Conservation (phyloP, 1,140 invertebrate species). For the Rhopalosiphum maidis region DNA sequence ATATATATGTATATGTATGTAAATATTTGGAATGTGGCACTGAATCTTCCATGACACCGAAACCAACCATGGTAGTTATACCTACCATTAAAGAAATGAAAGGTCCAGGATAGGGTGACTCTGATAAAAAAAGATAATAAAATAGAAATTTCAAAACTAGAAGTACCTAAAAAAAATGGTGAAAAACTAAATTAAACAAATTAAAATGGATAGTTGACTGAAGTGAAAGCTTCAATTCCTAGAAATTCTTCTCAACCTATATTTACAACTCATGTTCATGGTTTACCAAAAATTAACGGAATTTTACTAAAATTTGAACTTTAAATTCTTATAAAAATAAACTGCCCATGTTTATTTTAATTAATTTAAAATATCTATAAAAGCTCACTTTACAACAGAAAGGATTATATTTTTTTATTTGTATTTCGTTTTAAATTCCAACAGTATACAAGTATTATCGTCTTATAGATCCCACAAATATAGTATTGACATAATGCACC, state of each 20-base stretch:
- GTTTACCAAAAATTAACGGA: conserved; percentile 84
- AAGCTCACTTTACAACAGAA: too few relatives aligned
- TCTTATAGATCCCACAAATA: too few relatives aligned
- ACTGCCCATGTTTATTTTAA: too few relatives aligned
- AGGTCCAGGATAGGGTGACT: conserved; percentile 70
- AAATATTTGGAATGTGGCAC: conserved; percentile 65
- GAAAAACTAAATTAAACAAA: conserved; percentile 62
- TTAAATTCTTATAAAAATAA: too few relatives aligned
- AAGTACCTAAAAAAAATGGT: conserved; percentile 55
- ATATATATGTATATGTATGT: neutral
- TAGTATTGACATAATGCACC: too few relatives aligned
- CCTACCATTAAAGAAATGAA: conserved; percentile 87
- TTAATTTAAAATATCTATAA: too few relatives aligned
- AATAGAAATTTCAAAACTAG: conserved; percentile 54
- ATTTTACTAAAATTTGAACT: too few relatives aligned
- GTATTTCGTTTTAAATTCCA: too few relatives aligned
- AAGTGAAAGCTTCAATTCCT: conserved; percentile 65
- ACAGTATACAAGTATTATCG: too few relatives aligned
- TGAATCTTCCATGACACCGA: conserved; percentile 72
- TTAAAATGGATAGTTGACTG: conserved; percentile 60
- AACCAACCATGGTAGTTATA: conserved; percentile 83
- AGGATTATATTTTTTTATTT: too few relatives aligned
- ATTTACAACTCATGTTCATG: conserved; percentile 79
- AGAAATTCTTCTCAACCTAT: conserved; percentile 84
- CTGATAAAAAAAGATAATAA: conserved; percentile 60